These are phyloP conservation scores for Anguilla megastoma DNA, from an alignment of 2,797 vertebrate species.

Conservation along the genomic window DNA sequence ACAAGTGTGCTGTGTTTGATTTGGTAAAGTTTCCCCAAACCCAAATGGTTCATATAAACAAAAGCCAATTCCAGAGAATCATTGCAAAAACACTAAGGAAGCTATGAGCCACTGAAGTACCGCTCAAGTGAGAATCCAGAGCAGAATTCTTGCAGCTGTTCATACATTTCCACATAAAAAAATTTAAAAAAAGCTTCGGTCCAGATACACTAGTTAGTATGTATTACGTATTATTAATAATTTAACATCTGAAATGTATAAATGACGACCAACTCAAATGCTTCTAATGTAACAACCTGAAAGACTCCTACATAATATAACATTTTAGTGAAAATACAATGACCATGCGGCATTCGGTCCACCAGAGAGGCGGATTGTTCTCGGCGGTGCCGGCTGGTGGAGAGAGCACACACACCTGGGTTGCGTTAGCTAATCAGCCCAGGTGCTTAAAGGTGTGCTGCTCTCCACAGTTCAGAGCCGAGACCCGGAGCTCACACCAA, in stretches of 20 bases:
- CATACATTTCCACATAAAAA: neutral
- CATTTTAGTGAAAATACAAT: neutral
- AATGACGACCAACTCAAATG: neutral
- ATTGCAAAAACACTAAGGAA: neutral
- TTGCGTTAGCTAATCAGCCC: too few relatives aligned
- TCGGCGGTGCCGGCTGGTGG: too few relatives aligned
- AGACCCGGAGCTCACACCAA: too few relatives aligned
- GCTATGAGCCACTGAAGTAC: neutral
- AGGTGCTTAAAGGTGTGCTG: too few relatives aligned
- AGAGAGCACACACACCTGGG: too few relatives aligned
- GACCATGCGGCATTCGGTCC: too few relatives aligned
- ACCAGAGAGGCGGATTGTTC: too few relatives aligned
- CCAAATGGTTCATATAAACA: constrained; percentile 9
- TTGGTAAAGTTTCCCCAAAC: neutral
- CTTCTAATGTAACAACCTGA: neutral
- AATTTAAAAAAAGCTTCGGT: neutral
- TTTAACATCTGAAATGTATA: neutral
- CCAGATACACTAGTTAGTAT: neutral
- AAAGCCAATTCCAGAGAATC: neutral
- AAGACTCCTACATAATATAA: neutral
- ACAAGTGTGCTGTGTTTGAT: neutral
- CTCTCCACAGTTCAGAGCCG: too few relatives aligned
- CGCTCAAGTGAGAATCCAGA: neutral
- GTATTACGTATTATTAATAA: neutral
- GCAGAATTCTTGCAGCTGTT: neutral